Evolutionary conservation across 2,113 vertebrate species (phyloP), one percentile per base, ranked within the genome.

Genomic region (Steatornis caripensis): DNA sequence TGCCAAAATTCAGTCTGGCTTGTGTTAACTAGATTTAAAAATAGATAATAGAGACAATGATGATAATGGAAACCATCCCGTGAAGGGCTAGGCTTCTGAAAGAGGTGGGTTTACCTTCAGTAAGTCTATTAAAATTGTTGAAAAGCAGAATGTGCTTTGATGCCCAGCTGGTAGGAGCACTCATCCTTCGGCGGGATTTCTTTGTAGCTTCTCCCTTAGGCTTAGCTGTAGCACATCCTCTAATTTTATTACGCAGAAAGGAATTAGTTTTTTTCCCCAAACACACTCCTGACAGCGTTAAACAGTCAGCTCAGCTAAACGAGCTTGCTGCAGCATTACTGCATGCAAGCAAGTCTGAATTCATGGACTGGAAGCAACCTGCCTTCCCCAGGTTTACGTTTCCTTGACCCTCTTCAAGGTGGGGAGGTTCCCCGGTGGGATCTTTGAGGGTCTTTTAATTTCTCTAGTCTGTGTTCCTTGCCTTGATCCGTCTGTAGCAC

Each of bases 281-380:
- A 86, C 23, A 51, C 34, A 9, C 16, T 93, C 57, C 69, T 81
- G 27, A 8, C 55, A 79, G 7, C 34, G 32, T 65, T 51, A 39
- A 86, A n/a, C 48, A 76, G 37, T 32, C 0, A 1, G 24, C 17
- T 87, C 48, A 75, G 61, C 39, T 87, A 17, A 61, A 66, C 6
- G 12, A 64, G 26, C 43, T 23, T 62, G 37, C 64, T 84, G 62
- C 51, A 84, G 58, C 29, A 5, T 54, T 29, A 65, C 26, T 55
- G 41, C 0, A 0, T 77, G 74, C 41, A 61, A 61, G 34, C 2
- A 1, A 77, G 27, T 4, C 39, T 57, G 49, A 27, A 34, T 45
- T 39, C 34, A 41, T 46, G 29, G 27, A 16, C 34, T 82, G 36
- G 60, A 69, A 78, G 36, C 65, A 46, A 27, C 48, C 43, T 84